Evolutionary conservation across 2,797 vertebrate species (phyloP), one percentile per base, ranked within the genome.

Genomic region (Hipposideros larvatus): DNA sequence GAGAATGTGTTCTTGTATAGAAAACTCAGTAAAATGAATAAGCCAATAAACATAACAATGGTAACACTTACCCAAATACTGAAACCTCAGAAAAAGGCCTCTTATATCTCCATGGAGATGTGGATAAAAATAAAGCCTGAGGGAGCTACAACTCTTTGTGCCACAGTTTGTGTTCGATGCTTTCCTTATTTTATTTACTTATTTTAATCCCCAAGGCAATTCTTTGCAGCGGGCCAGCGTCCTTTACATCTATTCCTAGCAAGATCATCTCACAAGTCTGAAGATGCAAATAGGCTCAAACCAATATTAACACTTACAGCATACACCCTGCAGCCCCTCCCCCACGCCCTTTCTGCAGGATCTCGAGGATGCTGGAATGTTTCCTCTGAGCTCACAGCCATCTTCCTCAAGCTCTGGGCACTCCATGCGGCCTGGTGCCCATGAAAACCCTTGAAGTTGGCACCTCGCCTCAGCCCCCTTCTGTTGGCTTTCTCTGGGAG

Each of bases 21-120:
- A 87, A 91, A 97, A 87, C 61, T 91, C 88, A 79, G 46, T 22
- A 85, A 83, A 95, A 90, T 78, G 95, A 97, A 91, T 41, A 96
- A 90, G 71, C 22, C n/a, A 51, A 78, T 41, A 66, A 80, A 13
- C 34, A n/a, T 28, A 93, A 80, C 46, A 92, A 85, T 73, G 87
- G 28, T 48, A 77, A 93, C 51, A 87, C 70, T 91, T 85, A 77
- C n/a, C 77, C 85, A 78, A 70, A 93, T 53, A 91, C 22, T 87
- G 78, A 90, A 82, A 86, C 34, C 74, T 93, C 82, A 73, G 31
- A 92, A 78, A 65, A 90, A 94, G 82, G 92, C 22, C 78, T 91
- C 70, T 22, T 19, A 2, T 46, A 18, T 95, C 73, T 96, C 90
- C 77, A 82, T 79, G 82, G 95, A 86, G 59, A 94, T 74, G 21